Conservation (phyloP, 2,888 invertebrate species). For the Synergus laeviventris region DNA sequence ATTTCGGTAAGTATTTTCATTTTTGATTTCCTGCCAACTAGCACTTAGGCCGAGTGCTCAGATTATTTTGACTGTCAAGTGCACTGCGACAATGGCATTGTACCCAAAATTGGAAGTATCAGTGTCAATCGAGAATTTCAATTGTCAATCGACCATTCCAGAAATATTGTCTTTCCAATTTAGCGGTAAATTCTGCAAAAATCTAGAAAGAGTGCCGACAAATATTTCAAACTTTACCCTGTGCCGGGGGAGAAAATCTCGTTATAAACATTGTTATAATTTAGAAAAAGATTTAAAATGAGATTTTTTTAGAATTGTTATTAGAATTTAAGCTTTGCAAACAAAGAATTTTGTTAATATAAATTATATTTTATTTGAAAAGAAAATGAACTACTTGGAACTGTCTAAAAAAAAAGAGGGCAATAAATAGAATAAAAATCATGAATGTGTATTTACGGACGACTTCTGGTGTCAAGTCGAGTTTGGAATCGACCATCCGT, state of each 20-base stretch:
- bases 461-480: background rate
- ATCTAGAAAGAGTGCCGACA: background rate
- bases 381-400: too few species aligned
- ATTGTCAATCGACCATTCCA: too few species aligned
- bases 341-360: too few species aligned
- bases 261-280: too few species aligned
- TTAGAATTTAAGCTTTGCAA: too few species aligned
- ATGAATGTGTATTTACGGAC: background rate
- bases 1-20: conserved; percentile 20
- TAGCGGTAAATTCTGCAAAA: background rate
- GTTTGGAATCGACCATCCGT: conserved; percentile 26
- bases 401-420: background rate
- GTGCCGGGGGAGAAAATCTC: background rate
- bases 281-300: too few species aligned
- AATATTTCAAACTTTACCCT: background rate
- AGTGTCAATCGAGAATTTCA: background rate
- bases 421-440: background rate
- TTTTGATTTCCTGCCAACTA: conserved; percentile 22
- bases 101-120: conserved; percentile 2
- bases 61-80: conserved; percentile 18
- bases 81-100: conserved; percentile 28
- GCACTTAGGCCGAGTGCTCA: conserved; percentile 3
- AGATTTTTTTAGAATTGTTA: too few species aligned
- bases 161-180: background rate
- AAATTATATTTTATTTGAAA: too few species aligned